Evolutionary conservation across 1,140 invertebrate genomes (phyloP).

Genomic region (Wiebesia pumilae): DNA sequence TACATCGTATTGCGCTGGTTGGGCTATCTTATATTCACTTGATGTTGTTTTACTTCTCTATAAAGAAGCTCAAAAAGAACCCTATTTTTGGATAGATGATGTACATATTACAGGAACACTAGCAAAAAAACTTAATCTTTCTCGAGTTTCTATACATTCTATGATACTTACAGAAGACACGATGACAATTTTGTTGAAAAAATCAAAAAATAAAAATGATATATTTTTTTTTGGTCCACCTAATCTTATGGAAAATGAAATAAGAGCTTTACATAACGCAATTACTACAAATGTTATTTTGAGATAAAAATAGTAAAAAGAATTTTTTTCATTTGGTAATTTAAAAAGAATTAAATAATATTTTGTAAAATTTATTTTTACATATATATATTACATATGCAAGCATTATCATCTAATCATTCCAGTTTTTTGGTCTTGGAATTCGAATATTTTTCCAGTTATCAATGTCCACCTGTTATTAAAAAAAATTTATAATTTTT

Average conservation of each 20-base stretch:
- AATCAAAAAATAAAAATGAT: conserved; percentile 60
- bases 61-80: conserved; percentile 77
- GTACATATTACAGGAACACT: conserved; percentile 86
- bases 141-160: conserved; percentile 74
- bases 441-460: conserved; percentile 32
- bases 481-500: no score
- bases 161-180: conserved; percentile 72
- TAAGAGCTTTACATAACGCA: conserved; percentile 72
- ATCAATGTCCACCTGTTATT: conserved; percentile 4
- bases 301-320: neutral
- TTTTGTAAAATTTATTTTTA: neutral
- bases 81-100: conserved; percentile 92
- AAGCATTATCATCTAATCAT: neutral
- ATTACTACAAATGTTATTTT: conserved; percentile 51
- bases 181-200: conserved; percentile 64
- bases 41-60: conserved; percentile 83
- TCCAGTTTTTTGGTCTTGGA: neutral
- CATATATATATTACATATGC: neutral
- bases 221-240: conserved; percentile 79
- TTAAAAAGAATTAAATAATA: neutral
- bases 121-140: conserved; percentile 78
- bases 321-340: neutral
- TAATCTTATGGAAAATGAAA: conserved; percentile 72
- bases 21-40: conserved; percentile 83
- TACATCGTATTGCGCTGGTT: conserved; percentile 85